Base-by-base conservation (phyloP, 2,797 vertebrate genomes). In the Catharus ustulatus region DNA sequence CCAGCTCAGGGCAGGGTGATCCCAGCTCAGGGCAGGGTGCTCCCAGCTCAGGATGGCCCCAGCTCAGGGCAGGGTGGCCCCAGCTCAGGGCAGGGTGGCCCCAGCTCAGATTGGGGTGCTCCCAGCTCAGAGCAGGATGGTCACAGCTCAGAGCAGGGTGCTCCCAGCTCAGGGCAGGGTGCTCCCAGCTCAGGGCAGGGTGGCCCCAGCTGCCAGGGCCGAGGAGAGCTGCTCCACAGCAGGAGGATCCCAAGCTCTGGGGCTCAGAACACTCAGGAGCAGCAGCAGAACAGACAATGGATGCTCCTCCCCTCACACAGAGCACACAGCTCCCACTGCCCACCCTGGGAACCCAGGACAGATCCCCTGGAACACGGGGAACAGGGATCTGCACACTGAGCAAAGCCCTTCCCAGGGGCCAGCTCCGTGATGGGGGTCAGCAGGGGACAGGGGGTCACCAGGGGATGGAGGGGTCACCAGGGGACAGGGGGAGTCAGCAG, bases 361-460 rank as follows among this genome's bases (percentile, higher is more conserved):
- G 38, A 69, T 52, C 59, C 67, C 49, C 77, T 18, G 63, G 43
- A 64, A 55, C 38, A 10, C 8, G 0, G 43, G 42, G 67, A 84
- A 49, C 13, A 48, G 58, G 71, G 71, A 61, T 49, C 68, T 27
- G 45, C 54, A 89, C 71, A 59, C 32, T 40, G 15, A 22, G 15
- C 89, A 63, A 80, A 62, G 27, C 27, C 34, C 59, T 51, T 88
- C 82, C 48, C 40, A 14, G 29, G 19, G 13, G 19, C 62, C 16
- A 15, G 43, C 48, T 2, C 9, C 11, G 2, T 6, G 20, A 0
- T 19, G 34, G 46, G 38, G 46, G 11, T 1, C 38, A 22, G 19
- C 1, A 27, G 22, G 29, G 15, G 62, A 63, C 43, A 20, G 43
- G 45, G 46, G 22, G n/a, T 5, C 57, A 58, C 34, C 3, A 15